These are phyloP conservation scores for Catocala nupta DNA, from an alignment of 2,888 invertebrate genomes.

Conservation along the genomic window DNA sequence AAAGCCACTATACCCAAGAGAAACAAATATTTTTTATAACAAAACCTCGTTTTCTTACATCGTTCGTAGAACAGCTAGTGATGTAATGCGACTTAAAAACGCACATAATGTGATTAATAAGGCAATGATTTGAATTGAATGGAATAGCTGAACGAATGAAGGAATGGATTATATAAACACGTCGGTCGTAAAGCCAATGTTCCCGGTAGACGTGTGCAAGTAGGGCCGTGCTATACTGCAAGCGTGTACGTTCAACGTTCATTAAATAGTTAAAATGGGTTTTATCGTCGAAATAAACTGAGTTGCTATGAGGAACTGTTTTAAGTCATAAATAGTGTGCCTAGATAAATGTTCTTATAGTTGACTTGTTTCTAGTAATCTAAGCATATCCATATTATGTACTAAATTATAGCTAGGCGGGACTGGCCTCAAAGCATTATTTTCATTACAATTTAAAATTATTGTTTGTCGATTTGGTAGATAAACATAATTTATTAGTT, in stretches of 20 bases:
- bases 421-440: too few relatives aligned
- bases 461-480: too few relatives aligned
- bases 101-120: slow-evolving; percentile 46
- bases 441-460: too few relatives aligned
- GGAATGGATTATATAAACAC: slow-evolving; percentile 55
- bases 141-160: slow-evolving; percentile 48
- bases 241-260: not conserved
- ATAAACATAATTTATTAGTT: too few relatives aligned
- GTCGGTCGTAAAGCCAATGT: slow-evolving; percentile 52
- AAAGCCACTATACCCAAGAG: not conserved
- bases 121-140: slow-evolving; percentile 52
- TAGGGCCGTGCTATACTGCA: not conserved
- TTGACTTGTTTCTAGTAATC: too few relatives aligned
- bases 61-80: slow-evolving; percentile 15
- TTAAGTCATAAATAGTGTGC: too few relatives aligned
- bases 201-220: slow-evolving; percentile 48
- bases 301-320: too few relatives aligned
- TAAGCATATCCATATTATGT: too few relatives aligned
- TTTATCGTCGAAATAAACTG: too few relatives aligned
- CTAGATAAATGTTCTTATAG: too few relatives aligned
- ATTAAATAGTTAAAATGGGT: not conserved
- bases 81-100: slow-evolving; percentile 47
- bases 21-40: not conserved
- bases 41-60: not conserved
- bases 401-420: too few relatives aligned